phyloP scores from a whole-genome alignment of 2,888 invertebrate species.

The Eristalis arbustorum region DNA sequence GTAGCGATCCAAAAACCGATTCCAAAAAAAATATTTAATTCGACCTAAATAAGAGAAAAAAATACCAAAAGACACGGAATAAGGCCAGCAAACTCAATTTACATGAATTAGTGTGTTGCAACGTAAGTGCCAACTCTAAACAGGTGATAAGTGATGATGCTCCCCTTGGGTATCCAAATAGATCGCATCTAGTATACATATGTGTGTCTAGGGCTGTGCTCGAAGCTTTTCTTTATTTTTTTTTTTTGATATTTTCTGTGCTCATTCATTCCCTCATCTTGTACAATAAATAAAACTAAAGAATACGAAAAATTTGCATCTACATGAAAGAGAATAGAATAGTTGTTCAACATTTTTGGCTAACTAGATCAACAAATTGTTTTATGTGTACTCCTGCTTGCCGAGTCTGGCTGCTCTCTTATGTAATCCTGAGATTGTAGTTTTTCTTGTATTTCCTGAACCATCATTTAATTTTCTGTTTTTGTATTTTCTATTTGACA shows the following conservation, averaged over 20 bases:
- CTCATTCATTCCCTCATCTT: slow-evolving; percentile 67
- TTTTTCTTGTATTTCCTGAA: slow-evolving; percentile 6
- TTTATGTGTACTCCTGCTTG: slow-evolving; percentile 67
- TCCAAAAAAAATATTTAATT: not conserved
- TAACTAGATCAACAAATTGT: slow-evolving; percentile 70
- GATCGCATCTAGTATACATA: slow-evolving; percentile 29
- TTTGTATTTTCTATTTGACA: slow-evolving; percentile 29
- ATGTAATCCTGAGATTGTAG: slow-evolving; percentile 53
- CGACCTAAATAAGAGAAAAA: not conserved
- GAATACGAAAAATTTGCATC: slow-evolving; percentile 57
- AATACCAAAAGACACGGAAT: not conserved
- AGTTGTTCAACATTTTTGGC: slow-evolving; percentile 63
- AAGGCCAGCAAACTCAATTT: slow-evolving; percentile 48
- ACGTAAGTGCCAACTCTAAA: slow-evolving; percentile 37
- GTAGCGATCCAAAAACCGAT: slow-evolving; percentile 26
- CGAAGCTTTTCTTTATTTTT: slow-evolving; percentile 51
- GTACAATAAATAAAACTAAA: slow-evolving; percentile 31
- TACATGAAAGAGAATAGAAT: slow-evolving; percentile 20
- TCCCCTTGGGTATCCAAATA: slow-evolving; percentile 6
- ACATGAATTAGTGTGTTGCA: slow-evolving; percentile 28
- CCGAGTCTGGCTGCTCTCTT: slow-evolving; percentile 52
- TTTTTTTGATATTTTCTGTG: slow-evolving; percentile 22
- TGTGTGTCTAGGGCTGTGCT: slow-evolving; percentile 52
- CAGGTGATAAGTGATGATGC: slow-evolving; percentile 64
- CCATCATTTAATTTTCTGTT: slow-evolving; percentile 7